These are phyloP conservation scores for Drosophila multiciliata DNA, from an alignment of 2,888 invertebrate genomes.

Conservation along the genomic window DNA sequence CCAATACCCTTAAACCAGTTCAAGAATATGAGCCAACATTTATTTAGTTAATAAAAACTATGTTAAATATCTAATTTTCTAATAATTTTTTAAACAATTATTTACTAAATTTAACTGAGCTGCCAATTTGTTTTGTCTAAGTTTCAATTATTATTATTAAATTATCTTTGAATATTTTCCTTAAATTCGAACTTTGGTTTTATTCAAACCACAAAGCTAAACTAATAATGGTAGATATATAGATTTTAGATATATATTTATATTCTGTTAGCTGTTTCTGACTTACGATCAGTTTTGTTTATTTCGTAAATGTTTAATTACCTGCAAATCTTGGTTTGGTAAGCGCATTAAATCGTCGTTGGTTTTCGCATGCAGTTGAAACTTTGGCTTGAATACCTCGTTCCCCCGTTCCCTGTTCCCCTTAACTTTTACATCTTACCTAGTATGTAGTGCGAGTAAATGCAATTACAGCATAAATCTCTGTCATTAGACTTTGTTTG, in stretches of 20 bases:
- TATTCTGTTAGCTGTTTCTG: background rate
- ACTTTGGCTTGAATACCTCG: conserved; percentile 9
- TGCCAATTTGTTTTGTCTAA: background rate
- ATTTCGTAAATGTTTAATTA: background rate
- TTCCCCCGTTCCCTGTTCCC: background rate
- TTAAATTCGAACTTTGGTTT: background rate
- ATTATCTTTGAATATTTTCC: background rate
- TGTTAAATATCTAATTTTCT: background rate
- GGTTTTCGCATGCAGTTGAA: conserved; percentile 16
- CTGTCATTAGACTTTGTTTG: conserved; percentile 80
- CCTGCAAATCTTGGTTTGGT: conserved; percentile 10
- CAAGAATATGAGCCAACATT: background rate
- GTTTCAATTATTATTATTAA: background rate
- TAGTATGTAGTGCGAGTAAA: conserved; percentile 53
- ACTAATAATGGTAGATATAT: background rate
- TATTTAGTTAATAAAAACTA: background rate
- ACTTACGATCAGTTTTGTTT: background rate
- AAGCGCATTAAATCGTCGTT: conserved; percentile 59
- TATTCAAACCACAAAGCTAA: background rate
- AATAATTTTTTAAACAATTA: background rate
- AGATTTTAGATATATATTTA: no score
- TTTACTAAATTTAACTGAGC: background rate
- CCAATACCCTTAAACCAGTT: conserved; percentile 59
- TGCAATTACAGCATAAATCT: conserved; percentile 77
- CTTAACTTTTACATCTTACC: conserved; percentile 9